Evolutionary conservation across 2,888 invertebrate genomes (phyloP).

Genomic region (Monopis laevigella): DNA sequence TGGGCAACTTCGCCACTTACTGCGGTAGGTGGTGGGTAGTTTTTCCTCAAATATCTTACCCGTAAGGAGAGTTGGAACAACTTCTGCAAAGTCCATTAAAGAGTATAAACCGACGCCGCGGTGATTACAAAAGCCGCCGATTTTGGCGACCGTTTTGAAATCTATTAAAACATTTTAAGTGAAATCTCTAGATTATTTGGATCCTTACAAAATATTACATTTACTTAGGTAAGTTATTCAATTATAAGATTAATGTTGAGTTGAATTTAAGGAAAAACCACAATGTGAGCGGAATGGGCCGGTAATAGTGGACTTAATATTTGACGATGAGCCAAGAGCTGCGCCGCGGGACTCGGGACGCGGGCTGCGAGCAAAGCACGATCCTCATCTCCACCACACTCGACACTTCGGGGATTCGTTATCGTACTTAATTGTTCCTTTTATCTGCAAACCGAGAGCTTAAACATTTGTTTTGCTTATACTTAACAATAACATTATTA

Average conservation of each 20-base stretch:
- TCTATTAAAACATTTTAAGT: conserved; percentile 48
- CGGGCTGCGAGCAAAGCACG: conserved; percentile 10
- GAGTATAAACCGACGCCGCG: conserved; percentile 57
- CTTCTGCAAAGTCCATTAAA: conserved; percentile 64
- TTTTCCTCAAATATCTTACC: conserved; percentile 65
- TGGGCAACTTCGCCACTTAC: conserved; percentile 56
- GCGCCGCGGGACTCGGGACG: conserved; percentile 11
- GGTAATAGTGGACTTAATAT: conserved; percentile 54
- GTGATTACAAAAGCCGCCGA: conserved; percentile 59
- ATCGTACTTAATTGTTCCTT: conserved; percentile 9
- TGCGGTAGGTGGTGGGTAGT: conserved; percentile 54
- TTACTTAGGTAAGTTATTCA: conserved; percentile 28
- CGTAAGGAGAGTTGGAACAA: conserved; percentile 64
- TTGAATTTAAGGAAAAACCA: conserved; percentile 6
- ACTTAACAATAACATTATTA: too few relatives aligned
- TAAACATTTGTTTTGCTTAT: too few relatives aligned
- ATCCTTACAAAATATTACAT: background rate
- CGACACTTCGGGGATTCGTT: conserved; percentile 10
- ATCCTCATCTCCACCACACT: conserved; percentile 10
- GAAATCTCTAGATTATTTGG: background rate
- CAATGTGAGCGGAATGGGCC: conserved; percentile 19
- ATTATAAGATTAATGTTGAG: conserved; percentile 15
- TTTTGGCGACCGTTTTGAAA: conserved; percentile 51
- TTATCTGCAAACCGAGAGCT: conserved; percentile 4
- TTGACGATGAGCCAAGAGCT: conserved; percentile 34